A percentile compares a stretch with the other conserved stretches of the same genome.
Evolutionary conservation across 2,113 vertebrate genomes (phyloP).

Genomic region (Montifringilla adamsi): DNA sequence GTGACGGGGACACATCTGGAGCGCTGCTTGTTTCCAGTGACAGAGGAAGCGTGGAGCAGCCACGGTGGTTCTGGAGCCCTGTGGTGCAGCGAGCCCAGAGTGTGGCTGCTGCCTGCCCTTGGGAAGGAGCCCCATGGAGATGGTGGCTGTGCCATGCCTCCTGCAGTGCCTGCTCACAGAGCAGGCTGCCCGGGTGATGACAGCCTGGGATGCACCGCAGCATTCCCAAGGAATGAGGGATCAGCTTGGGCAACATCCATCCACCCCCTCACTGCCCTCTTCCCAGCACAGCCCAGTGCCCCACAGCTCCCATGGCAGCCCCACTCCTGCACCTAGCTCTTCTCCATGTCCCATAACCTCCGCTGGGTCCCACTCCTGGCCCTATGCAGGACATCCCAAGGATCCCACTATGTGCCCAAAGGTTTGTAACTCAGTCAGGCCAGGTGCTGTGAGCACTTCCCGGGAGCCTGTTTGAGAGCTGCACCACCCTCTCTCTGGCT

Average conservation of each 20-base stretch:
- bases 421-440: neutral
- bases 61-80: rapidly evolving
- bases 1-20: rapidly evolving
- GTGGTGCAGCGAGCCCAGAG: rapidly evolving
- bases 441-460: neutral
- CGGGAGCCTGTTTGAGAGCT: too few species aligned
- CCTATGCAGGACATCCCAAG: neutral
- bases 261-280: neutral
- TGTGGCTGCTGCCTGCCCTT: rapidly evolving
- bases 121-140: rapidly evolving
- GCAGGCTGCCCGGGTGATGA: neutral
- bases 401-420: neutral
- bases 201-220: neutral
- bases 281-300: neutral
- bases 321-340: neutral
- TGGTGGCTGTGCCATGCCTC: neutral
- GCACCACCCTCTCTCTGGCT: neutral
- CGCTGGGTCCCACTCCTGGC: neutral
- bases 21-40: neutral
- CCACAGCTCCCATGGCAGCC: neutral
- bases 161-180: rapidly evolving
- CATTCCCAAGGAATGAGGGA: slow-evolving; percentile 50
- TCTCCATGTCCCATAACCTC: neutral
- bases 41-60: neutral
- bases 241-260: slow-evolving; percentile 3